Conservation (phyloP, 2,113 vertebrate species). For the Lucifuga dentata region DNA sequence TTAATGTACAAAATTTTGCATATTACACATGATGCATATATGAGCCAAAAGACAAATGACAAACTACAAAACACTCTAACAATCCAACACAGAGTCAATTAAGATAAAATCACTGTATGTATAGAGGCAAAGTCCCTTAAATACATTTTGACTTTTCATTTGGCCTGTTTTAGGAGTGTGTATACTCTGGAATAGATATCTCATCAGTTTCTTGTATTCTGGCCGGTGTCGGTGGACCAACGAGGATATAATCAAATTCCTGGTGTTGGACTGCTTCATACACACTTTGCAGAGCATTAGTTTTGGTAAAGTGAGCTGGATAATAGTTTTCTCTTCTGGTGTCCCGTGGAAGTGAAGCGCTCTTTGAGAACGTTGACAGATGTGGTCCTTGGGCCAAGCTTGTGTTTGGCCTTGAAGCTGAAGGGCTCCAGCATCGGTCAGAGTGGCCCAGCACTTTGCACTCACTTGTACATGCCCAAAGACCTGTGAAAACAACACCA, state of each 20-base stretch:
- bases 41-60: slow-evolving; percentile 71
- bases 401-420: slow-evolving; percentile 86
- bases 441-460: slow-evolving; percentile 97
- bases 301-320: slow-evolving; percentile 90
- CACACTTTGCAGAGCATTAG: slow-evolving; percentile 91
- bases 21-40: slow-evolving; percentile 81
- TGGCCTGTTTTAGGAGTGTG: slow-evolving; percentile 83
- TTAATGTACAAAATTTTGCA: slow-evolving; percentile 84
- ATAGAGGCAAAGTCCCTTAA: slow-evolving; percentile 41
- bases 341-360: slow-evolving; percentile 91
- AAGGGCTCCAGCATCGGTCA: slow-evolving; percentile 97
- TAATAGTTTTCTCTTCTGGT: slow-evolving; percentile 91
- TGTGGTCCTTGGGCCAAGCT: slow-evolving; percentile 79
- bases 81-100: slow-evolving; percentile 65
- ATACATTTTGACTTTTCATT: slow-evolving; percentile 3
- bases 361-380: slow-evolving; percentile 92
- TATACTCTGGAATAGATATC: slow-evolving; percentile 89
- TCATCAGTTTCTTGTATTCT: slow-evolving; percentile 93
- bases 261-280: slow-evolving; percentile 94
- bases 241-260: slow-evolving; percentile 91
- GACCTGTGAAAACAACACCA: slow-evolving; percentile 78
- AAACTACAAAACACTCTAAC: slow-evolving; percentile 76
- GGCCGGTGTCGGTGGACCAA: slow-evolving; percentile 89
- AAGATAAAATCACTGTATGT: slow-evolving; percentile 68
- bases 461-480: slow-evolving; percentile 96